phyloP scores from a whole-genome alignment of 2,113 vertebrate genomes.

The Rhegmatorhina hoffmannsi region DNA sequence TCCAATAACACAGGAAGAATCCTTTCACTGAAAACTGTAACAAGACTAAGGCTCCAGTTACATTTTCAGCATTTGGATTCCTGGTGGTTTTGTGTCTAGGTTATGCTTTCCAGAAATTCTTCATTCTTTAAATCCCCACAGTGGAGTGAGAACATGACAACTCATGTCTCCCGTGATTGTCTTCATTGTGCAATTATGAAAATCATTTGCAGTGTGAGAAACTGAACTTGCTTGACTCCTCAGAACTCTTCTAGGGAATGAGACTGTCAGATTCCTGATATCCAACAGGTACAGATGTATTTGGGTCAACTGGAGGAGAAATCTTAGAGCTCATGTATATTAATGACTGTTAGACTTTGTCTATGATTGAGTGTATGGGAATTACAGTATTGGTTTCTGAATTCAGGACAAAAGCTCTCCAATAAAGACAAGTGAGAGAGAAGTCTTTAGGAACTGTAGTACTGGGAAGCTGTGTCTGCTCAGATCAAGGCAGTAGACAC shows the following conservation, averaged over 20 bases:
- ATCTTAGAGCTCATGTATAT: slow-evolving; percentile 13
- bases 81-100: background rate
- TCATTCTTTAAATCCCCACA: background rate
- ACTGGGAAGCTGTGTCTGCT: background rate
- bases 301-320: slow-evolving; percentile 49
- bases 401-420: slow-evolving; percentile 28
- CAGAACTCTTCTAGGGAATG: background rate
- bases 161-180: background rate
- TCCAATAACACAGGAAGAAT: background rate
- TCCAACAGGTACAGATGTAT: slow-evolving; percentile 35
- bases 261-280: background rate
- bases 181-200: background rate
- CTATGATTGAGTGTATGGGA: background rate
- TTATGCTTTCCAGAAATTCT: background rate
- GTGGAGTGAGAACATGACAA: background rate
- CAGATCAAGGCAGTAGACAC: accelerated
- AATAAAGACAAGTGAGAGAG: slow-evolving; percentile 5
- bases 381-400: slow-evolving; percentile 14
- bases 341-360: slow-evolving; percentile 35
- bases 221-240: background rate
- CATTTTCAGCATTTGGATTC: background rate
- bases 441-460: background rate
- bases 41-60: background rate
- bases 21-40: background rate
- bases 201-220: background rate